phyloP scores from a whole-genome alignment of 2,888 invertebrate species.

The Portevinia maculata region DNA sequence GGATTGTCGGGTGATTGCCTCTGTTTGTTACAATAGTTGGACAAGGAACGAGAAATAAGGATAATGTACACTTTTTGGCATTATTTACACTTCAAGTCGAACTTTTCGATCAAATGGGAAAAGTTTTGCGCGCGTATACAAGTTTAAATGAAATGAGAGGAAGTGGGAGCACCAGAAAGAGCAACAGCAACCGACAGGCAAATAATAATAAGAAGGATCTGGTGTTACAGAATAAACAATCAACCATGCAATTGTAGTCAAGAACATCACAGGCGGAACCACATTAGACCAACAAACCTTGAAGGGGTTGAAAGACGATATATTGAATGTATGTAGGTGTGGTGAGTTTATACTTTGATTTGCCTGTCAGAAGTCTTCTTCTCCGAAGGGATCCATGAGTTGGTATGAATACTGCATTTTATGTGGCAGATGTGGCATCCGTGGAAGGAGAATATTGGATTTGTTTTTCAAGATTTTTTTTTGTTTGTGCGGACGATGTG shows the following conservation, averaged over 20 bases:
- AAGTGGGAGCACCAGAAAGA: slow-evolving; percentile 8
- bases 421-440: background rate
- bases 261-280: slow-evolving; percentile 59
- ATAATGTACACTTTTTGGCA: slow-evolving; percentile 37
- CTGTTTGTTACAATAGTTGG: slow-evolving; percentile 36
- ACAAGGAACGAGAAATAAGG: background rate
- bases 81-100: slow-evolving; percentile 71
- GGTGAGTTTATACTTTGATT: slow-evolving; percentile 21
- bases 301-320: background rate
- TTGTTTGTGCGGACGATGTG: background rate
- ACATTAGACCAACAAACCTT: slow-evolving; percentile 42
- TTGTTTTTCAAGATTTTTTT: background rate
- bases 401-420: background rate
- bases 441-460: background rate
- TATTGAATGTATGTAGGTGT: background rate
- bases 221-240: slow-evolving; percentile 66
- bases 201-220: slow-evolving; percentile 53
- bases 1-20: slow-evolving; percentile 9
- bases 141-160: slow-evolving; percentile 27
- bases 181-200: slow-evolving; percentile 42
- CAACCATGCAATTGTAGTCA: slow-evolving; percentile 61
- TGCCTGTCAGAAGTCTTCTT: slow-evolving; percentile 29
- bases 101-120: slow-evolving; percentile 72
- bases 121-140: slow-evolving; percentile 56
- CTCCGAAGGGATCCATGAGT: background rate